Percentiles rank a stretch among this genome's conserved stretches.
Evolutionary conservation across 2,797 vertebrate species (phyloP).

Genomic region (Stomatorhinus walkeri): DNA sequence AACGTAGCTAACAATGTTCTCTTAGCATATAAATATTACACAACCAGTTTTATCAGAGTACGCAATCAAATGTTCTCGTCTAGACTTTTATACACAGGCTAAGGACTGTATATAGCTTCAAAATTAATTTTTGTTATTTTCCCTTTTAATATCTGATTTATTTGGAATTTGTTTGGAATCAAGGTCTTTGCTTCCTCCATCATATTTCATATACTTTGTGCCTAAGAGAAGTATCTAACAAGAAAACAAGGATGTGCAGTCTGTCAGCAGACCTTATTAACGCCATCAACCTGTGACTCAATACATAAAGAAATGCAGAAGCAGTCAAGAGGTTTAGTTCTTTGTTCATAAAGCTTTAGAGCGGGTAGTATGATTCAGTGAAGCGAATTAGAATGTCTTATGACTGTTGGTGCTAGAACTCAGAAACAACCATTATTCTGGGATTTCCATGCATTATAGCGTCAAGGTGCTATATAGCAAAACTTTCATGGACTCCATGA

Average conservation of each 20-base stretch:
- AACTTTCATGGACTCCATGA: background rate
- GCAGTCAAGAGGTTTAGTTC: background rate
- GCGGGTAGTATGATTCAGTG: background rate
- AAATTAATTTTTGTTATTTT: background rate
- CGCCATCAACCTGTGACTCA: background rate
- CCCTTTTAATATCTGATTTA: background rate
- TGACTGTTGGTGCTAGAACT: background rate
- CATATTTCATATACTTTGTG: background rate
- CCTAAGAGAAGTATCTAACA: background rate
- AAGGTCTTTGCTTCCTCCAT: too few species aligned
- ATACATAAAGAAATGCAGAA: background rate
- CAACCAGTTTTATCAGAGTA: background rate
- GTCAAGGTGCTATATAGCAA: background rate
- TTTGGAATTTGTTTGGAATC: background rate
- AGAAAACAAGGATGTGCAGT: background rate
- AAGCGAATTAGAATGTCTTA: background rate
- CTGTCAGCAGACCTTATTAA: background rate
- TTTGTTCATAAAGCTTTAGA: background rate
- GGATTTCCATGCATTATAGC: background rate
- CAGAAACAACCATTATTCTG: background rate
- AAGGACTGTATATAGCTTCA: background rate
- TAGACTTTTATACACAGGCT: background rate
- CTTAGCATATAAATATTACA: background rate
- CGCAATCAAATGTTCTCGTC: background rate
- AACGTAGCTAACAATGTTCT: background rate